A percentile compares a stretch with the other conserved stretches of the same genome.
Conservation (phyloP, 2,113 vertebrate species). For the Cygnus atratus region DNA sequence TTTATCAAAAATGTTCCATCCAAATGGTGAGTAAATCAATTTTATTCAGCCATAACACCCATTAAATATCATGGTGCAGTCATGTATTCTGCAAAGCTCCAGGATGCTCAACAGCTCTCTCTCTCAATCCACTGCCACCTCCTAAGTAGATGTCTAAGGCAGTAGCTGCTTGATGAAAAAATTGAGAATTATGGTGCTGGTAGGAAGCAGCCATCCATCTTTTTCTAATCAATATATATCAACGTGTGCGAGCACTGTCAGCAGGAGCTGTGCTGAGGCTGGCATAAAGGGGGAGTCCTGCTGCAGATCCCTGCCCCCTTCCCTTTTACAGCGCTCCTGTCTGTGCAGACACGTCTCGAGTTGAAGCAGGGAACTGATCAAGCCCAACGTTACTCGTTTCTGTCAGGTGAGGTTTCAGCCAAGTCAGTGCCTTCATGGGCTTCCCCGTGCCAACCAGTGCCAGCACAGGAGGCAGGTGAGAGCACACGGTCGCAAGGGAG, state of each 20-base stretch:
- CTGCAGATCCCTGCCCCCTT: not conserved
- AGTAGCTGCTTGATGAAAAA: conserved; percentile 4
- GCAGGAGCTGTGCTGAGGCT: not conserved
- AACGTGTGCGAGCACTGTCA: not conserved
- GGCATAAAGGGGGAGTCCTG: not conserved
- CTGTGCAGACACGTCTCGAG: not conserved
- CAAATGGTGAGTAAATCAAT: conserved; percentile 87
- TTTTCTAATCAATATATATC: not conserved
- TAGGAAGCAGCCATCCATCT: not conserved
- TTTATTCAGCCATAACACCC: conserved; percentile 1
- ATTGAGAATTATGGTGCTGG: not conserved
- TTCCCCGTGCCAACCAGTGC: not conserved
- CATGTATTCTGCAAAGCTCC: not conserved
- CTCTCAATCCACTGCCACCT: not conserved
- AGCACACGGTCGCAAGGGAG: fast-evolving
- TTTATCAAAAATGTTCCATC: conserved; percentile 99
- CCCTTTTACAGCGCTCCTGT: not conserved
- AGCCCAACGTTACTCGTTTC: not conserved
- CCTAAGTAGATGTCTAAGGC: not conserved
- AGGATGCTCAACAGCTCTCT: not conserved
- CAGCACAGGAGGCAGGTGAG: not conserved
- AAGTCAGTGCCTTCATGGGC: fast-evolving
- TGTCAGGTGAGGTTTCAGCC: not conserved
- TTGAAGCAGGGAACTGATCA: not conserved
- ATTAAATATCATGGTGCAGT: not conserved